These are phyloP conservation scores for Phortica okadai DNA, from an alignment of 2,888 invertebrate genomes.

Conservation along the genomic window DNA sequence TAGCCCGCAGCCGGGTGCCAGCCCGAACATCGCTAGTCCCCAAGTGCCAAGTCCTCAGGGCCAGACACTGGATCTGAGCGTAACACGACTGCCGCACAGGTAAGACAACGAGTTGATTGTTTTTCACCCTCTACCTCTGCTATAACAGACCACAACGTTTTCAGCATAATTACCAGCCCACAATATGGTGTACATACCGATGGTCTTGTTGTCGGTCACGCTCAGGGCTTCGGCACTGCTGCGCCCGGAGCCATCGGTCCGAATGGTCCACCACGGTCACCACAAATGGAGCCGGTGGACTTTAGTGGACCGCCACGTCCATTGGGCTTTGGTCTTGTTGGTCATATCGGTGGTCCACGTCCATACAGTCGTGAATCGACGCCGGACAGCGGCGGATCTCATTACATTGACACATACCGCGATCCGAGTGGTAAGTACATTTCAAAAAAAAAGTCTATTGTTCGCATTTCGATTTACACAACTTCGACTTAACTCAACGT, in stretches of 20 bases:
- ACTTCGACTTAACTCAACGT: background rate
- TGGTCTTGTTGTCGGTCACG: constrained; percentile 76
- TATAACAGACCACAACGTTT: constrained; percentile 1
- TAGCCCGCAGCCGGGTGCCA: constrained; percentile 90
- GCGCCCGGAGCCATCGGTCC: constrained; percentile 67
- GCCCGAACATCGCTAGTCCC: constrained; percentile 90
- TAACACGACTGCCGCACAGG: constrained; percentile 91
- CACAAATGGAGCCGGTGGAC: constrained; percentile 85
- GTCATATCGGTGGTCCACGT: constrained; percentile 81
- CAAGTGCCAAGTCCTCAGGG: constrained; percentile 95
- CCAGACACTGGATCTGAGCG: constrained; percentile 92
- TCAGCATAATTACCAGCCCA: constrained; percentile 78
- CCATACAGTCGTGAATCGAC: constrained; percentile 91
- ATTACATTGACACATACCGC: constrained; percentile 91
- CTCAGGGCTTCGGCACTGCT: constrained; percentile 79
- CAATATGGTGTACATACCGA: constrained; percentile 78
- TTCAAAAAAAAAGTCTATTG: background rate
- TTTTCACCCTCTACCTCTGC: background rate
- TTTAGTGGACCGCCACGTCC: constrained; percentile 83
- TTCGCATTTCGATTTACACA: background rate
- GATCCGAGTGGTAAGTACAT: constrained; percentile 86
- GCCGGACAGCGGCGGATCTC: constrained; percentile 91
- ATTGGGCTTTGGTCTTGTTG: constrained; percentile 79
- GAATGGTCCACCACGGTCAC: constrained; percentile 78
- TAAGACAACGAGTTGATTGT: constrained; percentile 71